phyloP scores from a whole-genome alignment of 2,888 invertebrate species.

The Pristionchus exspectatus region DNA sequence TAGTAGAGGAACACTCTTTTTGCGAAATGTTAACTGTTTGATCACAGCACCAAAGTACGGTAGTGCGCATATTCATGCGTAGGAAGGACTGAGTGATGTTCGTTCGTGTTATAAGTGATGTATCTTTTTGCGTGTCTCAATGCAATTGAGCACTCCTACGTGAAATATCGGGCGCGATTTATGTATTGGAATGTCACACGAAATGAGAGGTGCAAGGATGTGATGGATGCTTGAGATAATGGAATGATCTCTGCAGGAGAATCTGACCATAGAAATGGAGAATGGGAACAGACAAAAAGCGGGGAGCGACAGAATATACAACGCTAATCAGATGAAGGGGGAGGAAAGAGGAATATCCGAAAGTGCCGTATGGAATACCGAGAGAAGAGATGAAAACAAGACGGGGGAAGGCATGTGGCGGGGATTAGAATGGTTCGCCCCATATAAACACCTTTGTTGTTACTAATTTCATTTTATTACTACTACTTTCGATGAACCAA shows the following conservation, averaged over 20 bases:
- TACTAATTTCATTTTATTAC: not conserved
- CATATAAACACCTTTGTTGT: slow-evolving; percentile 17
- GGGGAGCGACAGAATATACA: not conserved
- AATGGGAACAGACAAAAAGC: not conserved
- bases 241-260: slow-evolving; percentile 7
- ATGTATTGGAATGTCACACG: not conserved
- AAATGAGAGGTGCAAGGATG: not conserved
- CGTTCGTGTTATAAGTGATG: not conserved
- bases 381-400: slow-evolving; percentile 37
- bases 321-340: slow-evolving; percentile 31
- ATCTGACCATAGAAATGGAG: not conserved
- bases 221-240: not conserved
- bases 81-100: not conserved
- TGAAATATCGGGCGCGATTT: not conserved
- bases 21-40: too few relatives aligned
- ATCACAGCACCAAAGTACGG: not conserved
- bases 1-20: not conserved
- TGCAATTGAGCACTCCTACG: not conserved
- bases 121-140: not conserved
- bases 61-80: not conserved
- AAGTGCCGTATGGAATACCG: slow-evolving; percentile 41
- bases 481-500: not conserved
- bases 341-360: slow-evolving; percentile 37
- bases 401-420: slow-evolving; percentile 16
- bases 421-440: slow-evolving; percentile 1